Percentiles rank a stretch among this genome's conserved stretches.
phyloP scores from a whole-genome alignment of 1,140 invertebrate species.

The Heterodera carotae region DNA sequence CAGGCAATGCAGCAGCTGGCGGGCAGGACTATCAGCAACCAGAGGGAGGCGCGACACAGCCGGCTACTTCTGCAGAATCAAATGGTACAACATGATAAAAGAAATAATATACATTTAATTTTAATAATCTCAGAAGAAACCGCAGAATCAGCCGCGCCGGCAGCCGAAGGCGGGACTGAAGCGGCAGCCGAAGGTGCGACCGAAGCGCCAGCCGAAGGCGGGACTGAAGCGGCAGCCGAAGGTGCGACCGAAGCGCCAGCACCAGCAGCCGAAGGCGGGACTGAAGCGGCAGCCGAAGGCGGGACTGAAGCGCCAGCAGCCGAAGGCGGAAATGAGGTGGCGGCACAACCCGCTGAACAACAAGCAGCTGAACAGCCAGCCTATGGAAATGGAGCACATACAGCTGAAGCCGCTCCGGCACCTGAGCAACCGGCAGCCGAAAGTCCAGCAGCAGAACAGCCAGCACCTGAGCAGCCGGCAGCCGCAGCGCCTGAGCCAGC shows the following conservation, averaged over 20 bases:
- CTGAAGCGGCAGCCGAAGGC: constrained; percentile 11
- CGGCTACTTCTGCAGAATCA: constrained; percentile 10
- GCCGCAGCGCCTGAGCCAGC: constrained; percentile 27
- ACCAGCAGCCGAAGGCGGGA: constrained; percentile 23
- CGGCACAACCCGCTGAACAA: constrained; percentile 23
- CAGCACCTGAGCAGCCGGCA: constrained; percentile 23
- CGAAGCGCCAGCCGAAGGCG: not conserved
- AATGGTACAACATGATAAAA: not conserved
- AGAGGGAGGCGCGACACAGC: constrained; percentile 6
- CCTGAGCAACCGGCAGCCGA: constrained; percentile 18
- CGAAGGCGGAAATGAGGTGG: too few relatives aligned
- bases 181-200: not conserved
- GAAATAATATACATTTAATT: not conserved
- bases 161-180: not conserved
- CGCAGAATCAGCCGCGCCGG: not conserved
- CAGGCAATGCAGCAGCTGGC: constrained; percentile 16
- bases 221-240: not conserved
- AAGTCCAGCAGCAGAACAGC: constrained; percentile 18
- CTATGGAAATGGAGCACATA: too few relatives aligned
- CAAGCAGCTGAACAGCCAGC: constrained; percentile 30
- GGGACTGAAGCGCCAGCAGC: constrained; percentile 38
- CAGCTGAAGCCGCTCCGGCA: constrained; percentile 30
- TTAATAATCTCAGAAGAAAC: constrained; percentile 3
- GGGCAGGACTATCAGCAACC: constrained; percentile 33
- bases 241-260: constrained; percentile 11